These are phyloP conservation scores for Crotalus helleri DNA, from an alignment of 2,113 vertebrate species.

Conservation along the genomic window DNA sequence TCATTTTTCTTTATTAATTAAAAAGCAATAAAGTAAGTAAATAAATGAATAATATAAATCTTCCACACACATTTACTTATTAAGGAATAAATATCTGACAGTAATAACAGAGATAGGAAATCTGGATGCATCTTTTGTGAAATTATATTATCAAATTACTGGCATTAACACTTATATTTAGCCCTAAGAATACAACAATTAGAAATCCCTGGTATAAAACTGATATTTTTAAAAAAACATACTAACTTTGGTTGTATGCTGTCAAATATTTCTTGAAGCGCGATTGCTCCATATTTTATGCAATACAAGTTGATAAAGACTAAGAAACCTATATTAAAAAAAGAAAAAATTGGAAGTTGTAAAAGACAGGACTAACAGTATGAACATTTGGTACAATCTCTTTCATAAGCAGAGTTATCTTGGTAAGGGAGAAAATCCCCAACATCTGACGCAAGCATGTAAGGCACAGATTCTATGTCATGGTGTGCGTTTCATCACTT, in stretches of 20 bases:
- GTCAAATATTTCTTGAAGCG: constrained; percentile 96
- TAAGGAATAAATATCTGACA: background rate
- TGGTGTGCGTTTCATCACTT: background rate
- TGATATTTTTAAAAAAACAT: background rate
- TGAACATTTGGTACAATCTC: background rate
- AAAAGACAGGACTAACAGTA: background rate
- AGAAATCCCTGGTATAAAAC: background rate
- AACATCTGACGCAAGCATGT: background rate
- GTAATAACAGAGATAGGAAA: background rate
- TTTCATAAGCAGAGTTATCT: fast-evolving
- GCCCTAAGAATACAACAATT: background rate
- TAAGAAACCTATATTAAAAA: constrained; percentile 84
- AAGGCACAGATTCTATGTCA: background rate
- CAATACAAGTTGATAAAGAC: constrained; percentile 95
- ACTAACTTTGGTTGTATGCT: constrained; percentile 96
- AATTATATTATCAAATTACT: background rate
- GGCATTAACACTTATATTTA: background rate
- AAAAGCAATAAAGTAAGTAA: background rate
- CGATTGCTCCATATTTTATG: constrained; percentile 92
- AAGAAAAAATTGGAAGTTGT: constrained; percentile 17
- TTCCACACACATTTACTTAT: background rate
- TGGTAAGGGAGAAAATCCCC: background rate
- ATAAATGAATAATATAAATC: background rate
- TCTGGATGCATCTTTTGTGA: too few species aligned
- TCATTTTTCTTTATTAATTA: background rate